Evolutionary conservation across 2,888 invertebrate species (phyloP).

Genomic region (Carabus problematicus): DNA sequence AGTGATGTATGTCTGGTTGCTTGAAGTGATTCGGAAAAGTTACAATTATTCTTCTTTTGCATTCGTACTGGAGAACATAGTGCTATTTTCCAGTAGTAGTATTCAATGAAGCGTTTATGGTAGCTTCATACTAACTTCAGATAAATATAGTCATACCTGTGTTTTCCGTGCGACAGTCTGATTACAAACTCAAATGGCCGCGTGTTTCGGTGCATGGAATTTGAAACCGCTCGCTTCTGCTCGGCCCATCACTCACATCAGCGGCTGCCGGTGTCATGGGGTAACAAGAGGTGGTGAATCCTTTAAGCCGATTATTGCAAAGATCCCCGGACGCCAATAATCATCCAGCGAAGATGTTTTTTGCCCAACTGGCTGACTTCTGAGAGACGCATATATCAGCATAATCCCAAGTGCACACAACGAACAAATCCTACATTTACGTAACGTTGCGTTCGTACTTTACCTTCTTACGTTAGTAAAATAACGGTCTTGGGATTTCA

Average conservation of each 20-base stretch:
- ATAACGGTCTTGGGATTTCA: slow-evolving; percentile 1
- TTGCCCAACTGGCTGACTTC: slow-evolving; percentile 32
- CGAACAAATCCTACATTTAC: slow-evolving; percentile 5
- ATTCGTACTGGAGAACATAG: no score
- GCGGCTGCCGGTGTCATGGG: slow-evolving; percentile 6
- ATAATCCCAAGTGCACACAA: slow-evolving; percentile 35
- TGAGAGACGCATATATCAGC: slow-evolving; percentile 36
- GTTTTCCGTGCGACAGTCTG: no score
- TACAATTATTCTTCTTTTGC: no score
- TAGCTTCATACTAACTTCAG: no score
- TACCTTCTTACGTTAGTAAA: slow-evolving; percentile 1
- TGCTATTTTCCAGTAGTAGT: no score
- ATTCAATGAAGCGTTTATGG: no score
- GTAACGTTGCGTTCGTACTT: slow-evolving; percentile 3
- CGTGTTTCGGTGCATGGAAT: no score
- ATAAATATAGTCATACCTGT: no score
- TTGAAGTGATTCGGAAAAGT: no score
- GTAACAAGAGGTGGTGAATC: slow-evolving; percentile 19
- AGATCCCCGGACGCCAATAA: slow-evolving; percentile 34
- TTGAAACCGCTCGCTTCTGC: neutral
- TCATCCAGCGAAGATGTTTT: slow-evolving; percentile 35
- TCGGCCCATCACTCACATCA: no score
- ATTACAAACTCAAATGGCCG: no score
- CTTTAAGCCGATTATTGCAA: slow-evolving; percentile 40
- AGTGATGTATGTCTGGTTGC: no score